Conservation (phyloP, 2,888 invertebrate species). For the Gymnocheta viridis region DNA sequence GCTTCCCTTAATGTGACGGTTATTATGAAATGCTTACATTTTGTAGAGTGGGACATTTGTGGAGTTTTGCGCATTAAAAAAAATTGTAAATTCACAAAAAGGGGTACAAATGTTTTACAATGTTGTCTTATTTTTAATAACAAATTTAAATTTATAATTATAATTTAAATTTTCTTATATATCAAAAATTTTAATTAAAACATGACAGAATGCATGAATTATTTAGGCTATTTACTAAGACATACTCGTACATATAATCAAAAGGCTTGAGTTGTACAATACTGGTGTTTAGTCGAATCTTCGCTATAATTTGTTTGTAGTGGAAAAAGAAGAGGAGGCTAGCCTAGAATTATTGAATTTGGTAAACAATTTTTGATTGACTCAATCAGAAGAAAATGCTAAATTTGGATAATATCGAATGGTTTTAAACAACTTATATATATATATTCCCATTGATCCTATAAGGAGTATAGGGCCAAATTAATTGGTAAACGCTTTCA, state of each 20-base stretch:
- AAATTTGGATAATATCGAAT: too few relatives aligned
- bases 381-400: too few relatives aligned
- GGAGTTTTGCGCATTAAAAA: neutral
- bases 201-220: neutral
- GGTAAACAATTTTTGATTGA: too few relatives aligned
- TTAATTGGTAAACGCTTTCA: too few relatives aligned
- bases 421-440: too few relatives aligned
- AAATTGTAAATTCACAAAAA: constrained; percentile 22
- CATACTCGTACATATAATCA: neutral
- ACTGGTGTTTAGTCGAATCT: too few relatives aligned
- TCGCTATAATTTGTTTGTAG: too few relatives aligned
- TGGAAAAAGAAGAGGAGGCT: too few relatives aligned
- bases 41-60: neutral
- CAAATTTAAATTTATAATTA: constrained; percentile 36
- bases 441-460: too few relatives aligned
- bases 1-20: constrained; percentile 14
- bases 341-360: too few relatives aligned
- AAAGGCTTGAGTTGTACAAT: neutral
- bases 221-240: neutral
- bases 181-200: constrained; percentile 22
- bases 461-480: too few relatives aligned
- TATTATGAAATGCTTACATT: constrained; percentile 7
- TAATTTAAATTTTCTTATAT: constrained; percentile 24
- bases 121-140: constrained; percentile 17
- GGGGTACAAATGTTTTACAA: constrained; percentile 39